Evolutionary conservation across 2,888 invertebrate genomes (phyloP), one percentile per base, ranked within the genome.

Genomic region (Temnothorax unifasciatus): DNA sequence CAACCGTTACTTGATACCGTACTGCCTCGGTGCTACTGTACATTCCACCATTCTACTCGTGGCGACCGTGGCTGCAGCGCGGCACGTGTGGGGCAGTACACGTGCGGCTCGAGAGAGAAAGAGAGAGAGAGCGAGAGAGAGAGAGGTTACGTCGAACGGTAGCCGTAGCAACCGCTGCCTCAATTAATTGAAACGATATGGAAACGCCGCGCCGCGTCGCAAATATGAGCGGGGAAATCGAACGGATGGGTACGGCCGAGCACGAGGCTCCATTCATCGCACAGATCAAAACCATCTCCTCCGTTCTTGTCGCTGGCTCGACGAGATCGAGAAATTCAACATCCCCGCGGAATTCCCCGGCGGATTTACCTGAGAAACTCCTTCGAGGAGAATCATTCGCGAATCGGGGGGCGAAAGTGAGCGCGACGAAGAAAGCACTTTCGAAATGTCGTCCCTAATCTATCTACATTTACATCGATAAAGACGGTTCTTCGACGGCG

Each of bases 1-100:
- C 89, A 73, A 89, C 89, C 90, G 89, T 90, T 90, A 90, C 86
- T 81, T 86, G 87, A 64, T 90, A 90, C 89, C 88, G 87, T 90
- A 90, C 90, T 88, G 82, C 81, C 54, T 83, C 52, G 59, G 21
- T 11, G 57, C 84, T 87, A 71, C 86, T n/a, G 71, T 74, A 76
- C 87, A 87, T 86, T 86, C 89, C 88, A 41, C 73, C 66, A 25
- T 66, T 41, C 64, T 44, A 68, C 66, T 68, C 79, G 59, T 81
- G 69, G 50, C 29, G 71, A 84, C 81, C 88, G 88, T 69, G 69
- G 68, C 50, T 29, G 38, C 11, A 15, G 9, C 34, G 50, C 21
- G 64, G 83, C 89, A 87, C 87, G 88, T 85, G 87, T 88, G 75
- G 21, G 85, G 75, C 34, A 13, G 63, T 73, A 86, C 87, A 87